Percentiles rank a stretch among this genome's conserved stretches.
Conservation (phyloP, 2,113 vertebrate species). For the Oryzias melastigma region DNA sequence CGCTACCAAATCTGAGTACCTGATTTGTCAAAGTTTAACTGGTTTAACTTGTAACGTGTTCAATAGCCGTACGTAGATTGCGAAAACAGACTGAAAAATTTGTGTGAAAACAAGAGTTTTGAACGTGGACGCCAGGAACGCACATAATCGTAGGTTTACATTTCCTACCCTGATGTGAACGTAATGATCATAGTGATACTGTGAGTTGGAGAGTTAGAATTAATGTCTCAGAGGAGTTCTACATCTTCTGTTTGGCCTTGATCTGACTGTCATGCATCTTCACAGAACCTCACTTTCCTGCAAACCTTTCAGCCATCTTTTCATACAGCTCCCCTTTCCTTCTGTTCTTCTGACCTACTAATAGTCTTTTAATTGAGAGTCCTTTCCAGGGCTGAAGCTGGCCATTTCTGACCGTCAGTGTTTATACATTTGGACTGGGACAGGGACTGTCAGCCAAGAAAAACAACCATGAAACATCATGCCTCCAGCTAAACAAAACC, state of each 20-base stretch:
- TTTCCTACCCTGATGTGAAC: too few relatives aligned
- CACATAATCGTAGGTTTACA: too few relatives aligned
- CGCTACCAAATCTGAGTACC: too few relatives aligned
- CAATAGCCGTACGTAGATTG: too few relatives aligned
- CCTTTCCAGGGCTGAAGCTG: conserved; percentile 55
- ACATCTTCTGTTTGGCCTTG: conserved; percentile 22
- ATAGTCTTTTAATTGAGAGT: conserved; percentile 68
- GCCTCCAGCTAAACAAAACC: conserved; percentile 67
- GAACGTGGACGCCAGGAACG: too few relatives aligned
- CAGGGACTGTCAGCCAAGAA: conserved; percentile 62
- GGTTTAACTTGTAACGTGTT: too few relatives aligned
- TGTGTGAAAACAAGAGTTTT: too few relatives aligned
- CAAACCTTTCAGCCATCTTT: conserved; percentile 12
- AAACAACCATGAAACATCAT: conserved; percentile 73
- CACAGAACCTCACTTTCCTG: conserved; percentile 7
- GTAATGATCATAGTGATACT: conserved; percentile 1
- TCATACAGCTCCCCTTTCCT: conserved; percentile 36
- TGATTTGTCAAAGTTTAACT: too few relatives aligned
- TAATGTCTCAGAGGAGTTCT: conserved; percentile 27
- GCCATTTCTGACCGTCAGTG: conserved; percentile 60
- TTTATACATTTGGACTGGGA: conserved; percentile 71
- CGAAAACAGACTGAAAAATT: too few relatives aligned
- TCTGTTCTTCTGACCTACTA: conserved; percentile 60
- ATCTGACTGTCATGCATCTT: conserved; percentile 10
- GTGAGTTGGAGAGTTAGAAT: conserved; percentile 24